Conservation (phyloP, 1,140 invertebrate species). For the Anthonomus grandis region DNA sequence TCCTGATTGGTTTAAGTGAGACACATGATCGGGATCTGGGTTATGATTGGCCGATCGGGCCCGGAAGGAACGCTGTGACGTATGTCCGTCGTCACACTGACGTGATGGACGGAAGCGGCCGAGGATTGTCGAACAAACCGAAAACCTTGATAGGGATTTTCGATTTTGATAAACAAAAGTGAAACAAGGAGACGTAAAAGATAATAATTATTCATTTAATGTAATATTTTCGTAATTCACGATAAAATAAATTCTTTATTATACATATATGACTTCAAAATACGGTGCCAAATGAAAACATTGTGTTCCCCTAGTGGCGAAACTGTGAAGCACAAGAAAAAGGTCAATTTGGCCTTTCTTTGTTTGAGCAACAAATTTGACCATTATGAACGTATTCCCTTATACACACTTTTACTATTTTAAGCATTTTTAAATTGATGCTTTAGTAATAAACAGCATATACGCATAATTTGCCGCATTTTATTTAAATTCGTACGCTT, state of each 20-base stretch:
- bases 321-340: neutral
- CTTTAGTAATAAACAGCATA: neutral
- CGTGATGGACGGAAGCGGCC: conserved; percentile 10
- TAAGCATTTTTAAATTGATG: neutral
- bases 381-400: neutral
- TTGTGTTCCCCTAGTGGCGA: neutral
- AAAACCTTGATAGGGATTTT: conserved; percentile 11
- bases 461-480: neutral
- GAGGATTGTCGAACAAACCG: conserved; percentile 13
- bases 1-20: conserved; percentile 54
- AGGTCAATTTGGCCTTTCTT: neutral
- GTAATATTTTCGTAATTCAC: neutral
- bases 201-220: neutral
- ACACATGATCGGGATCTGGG: conserved; percentile 54
- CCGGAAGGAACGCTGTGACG: conserved; percentile 50
- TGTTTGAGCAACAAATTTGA: neutral
- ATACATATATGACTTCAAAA: neutral
- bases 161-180: neutral
- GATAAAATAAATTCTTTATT: neutral
- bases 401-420: neutral
- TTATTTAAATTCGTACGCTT: neutral
- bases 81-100: conserved; percentile 44
- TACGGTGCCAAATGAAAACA: neutral
- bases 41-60: conserved; percentile 45
- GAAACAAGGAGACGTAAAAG: neutral